These are phyloP conservation scores for Microchrysa polita DNA, from an alignment of 2,888 invertebrate genomes.

Conservation along the genomic window DNA sequence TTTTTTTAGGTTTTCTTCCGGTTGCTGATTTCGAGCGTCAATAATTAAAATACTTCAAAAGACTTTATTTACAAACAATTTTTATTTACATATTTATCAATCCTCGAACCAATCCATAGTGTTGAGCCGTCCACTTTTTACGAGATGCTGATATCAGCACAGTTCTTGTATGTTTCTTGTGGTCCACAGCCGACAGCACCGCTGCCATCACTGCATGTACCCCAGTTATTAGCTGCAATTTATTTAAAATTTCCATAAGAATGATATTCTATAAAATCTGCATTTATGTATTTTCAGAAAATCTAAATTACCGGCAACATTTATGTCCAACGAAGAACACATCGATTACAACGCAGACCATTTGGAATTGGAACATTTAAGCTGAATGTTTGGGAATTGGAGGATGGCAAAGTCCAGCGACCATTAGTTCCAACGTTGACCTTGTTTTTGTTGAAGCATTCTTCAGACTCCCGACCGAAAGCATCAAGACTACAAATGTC, in stretches of 20 bases:
- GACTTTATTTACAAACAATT: no score
- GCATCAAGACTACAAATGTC: slow-evolving; percentile 65
- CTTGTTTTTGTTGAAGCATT: slow-evolving; percentile 65
- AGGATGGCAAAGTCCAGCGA: slow-evolving; percentile 52
- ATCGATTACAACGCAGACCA: slow-evolving; percentile 66
- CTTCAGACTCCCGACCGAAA: slow-evolving; percentile 65
- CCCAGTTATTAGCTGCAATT: slow-evolving; percentile 63
- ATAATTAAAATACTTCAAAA: no score
- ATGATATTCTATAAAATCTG: no score
- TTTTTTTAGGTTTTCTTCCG: no score
- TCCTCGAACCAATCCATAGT: no score
- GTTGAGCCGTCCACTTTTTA: slow-evolving; percentile 24
- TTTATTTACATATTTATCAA: no score
- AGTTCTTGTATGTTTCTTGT: slow-evolving; percentile 65
- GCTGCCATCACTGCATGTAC: slow-evolving; percentile 59
- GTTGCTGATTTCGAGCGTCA: no score
- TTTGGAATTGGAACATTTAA: slow-evolving; percentile 61
- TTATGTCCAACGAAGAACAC: slow-evolving; percentile 70
- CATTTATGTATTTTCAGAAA: no score
- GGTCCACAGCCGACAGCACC: slow-evolving; percentile 62
- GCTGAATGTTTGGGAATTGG: slow-evolving; percentile 55
- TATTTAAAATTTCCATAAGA: not conserved
- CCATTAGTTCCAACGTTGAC: slow-evolving; percentile 56
- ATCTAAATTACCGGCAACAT: slow-evolving; percentile 63
- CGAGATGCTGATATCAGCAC: slow-evolving; percentile 61